Evolutionary conservation across 2,113 vertebrate genomes (phyloP), one percentile per base, ranked within the genome.

Genomic region (Phocoena phocoena): DNA sequence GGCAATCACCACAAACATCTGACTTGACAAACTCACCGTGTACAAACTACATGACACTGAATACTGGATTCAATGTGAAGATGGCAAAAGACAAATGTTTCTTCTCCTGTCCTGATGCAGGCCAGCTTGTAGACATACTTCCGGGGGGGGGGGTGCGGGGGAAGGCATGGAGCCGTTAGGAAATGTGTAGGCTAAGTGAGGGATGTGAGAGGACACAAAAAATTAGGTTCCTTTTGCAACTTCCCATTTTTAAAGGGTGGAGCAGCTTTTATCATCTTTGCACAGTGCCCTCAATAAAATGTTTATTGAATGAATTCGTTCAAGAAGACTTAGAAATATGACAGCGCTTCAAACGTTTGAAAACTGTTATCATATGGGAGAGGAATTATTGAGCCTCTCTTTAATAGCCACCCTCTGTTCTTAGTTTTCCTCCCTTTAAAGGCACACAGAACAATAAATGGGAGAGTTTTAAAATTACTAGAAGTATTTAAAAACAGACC

Each of bases 301-400:
- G n/a, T 90, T 93, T 76, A 90, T 93, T 50, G 77, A 87, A 38
- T 68, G 14, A 86, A 71, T 95, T 63, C 17, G 86, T 88, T 93
- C 87, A 96, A 85, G 70, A 93, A 90, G 38, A 38, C 33, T 65
- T 84, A 79, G 25, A 89, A 86, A 63, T 90, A 68, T 28, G 55
- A 50, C 10, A 74, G 31, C 31, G 1, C 50, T 95, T 74, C 25
- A 90, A 62, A 93, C 93, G 55, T 63, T 96, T 87, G 36, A 93
- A 74, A 86, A 82, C 63, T 50, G 33, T 77, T 60, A 44, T n/a
- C 33, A 55, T 31, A 67, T 53, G 44, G 60, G 13, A 82, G 47
- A 86, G 73, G 36, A 94, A 92, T 88, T 77, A 63, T 10, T 60
- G 70, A 88, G 13, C 28, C 28, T 83, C 6, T 88, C 26, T 76